Evolutionary conservation across 2,113 vertebrate genomes (phyloP), one percentile per base, ranked within the genome.

Genomic region (Alosa alosa): DNA sequence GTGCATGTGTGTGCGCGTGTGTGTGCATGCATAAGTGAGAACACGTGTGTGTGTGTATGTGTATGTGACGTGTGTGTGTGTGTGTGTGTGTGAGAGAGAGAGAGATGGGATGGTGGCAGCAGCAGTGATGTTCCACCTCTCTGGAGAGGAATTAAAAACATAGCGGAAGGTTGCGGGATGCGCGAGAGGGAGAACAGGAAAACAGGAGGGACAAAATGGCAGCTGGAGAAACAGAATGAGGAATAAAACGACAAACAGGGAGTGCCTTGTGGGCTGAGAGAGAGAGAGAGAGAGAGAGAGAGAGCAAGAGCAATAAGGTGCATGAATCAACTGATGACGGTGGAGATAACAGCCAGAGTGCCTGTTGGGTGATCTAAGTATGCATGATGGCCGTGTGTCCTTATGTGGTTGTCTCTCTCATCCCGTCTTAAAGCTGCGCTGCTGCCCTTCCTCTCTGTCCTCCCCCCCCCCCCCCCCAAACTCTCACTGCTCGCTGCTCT

Each of bases 91-190:
- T 11, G 6, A 3, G 31, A 22, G 47, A 31, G 49, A 87, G 55
- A 41, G 36, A 11, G 20, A 13, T 36, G 13, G 36, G 50, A n/a
- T 20, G 44, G 41, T 0, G 39, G 83, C 3, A 57, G 22, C 20
- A 64, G 57, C 57, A 22, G 57, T 64, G 57, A 64, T 64, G 89
- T 90, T 92, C 64, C 84, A 75, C 86, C 86, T 36, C 82, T 88
- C 78, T 89, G 86, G 84, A 64, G 84, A 88, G 84, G 86, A 91
- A 93, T 91, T 90, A 84, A 88, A 89, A 91, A 89, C 84, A 81
- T 64, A 55, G 22, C 57, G 57, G 57, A 64, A 64, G 57, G 57
- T 64, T 64, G 22, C 22, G 57, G 57, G 57, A 22, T 64, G 57
- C 9, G 22, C 20, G 17, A 6, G 57, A 64, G 57, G 57, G 57